phyloP scores from a whole-genome alignment of 1,140 invertebrate species.

The Drosophila cardini region DNA sequence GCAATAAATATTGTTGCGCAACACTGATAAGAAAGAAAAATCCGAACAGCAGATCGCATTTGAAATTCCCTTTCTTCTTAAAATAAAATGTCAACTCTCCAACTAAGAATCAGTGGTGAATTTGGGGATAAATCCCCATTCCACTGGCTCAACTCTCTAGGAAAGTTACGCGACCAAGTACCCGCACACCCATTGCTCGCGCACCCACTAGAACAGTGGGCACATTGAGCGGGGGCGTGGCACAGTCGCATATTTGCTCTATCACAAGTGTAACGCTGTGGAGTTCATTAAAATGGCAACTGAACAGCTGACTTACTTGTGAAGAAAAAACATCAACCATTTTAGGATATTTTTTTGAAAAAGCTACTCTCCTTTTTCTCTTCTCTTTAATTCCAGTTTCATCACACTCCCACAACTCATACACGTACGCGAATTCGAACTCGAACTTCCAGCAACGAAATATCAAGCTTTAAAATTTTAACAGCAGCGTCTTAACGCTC shows the following conservation, averaged over 20 bases:
- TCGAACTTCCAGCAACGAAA: slow-evolving; percentile 7
- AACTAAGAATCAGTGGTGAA: slow-evolving; percentile 72
- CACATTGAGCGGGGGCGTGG: slow-evolving; percentile 66
- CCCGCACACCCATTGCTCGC: slow-evolving; percentile 64
- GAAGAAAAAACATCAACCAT: slow-evolving; percentile 35
- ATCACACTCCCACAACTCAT: not conserved
- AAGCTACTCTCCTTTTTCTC: not conserved
- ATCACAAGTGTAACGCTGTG: slow-evolving; percentile 84
- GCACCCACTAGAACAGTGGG: slow-evolving; percentile 78
- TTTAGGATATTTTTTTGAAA: slow-evolving; percentile 3
- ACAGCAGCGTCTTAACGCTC: slow-evolving; percentile 44
- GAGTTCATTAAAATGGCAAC: slow-evolving; percentile 61
- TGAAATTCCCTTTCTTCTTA: slow-evolving; percentile 13
- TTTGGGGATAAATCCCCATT: not conserved
- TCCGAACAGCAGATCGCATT: slow-evolving; percentile 19
- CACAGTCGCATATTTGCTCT: slow-evolving; percentile 73
- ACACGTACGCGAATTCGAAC: slow-evolving; percentile 35
- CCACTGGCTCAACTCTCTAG: slow-evolving; percentile 81
- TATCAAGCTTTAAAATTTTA: slow-evolving; percentile 3
- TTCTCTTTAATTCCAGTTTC: not conserved
- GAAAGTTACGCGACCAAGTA: slow-evolving; percentile 64
- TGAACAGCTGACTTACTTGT: slow-evolving; percentile 83
- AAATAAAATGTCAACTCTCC: slow-evolving; percentile 71
- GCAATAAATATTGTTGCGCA: slow-evolving; percentile 24
- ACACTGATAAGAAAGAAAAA: slow-evolving; percentile 30